Evolutionary conservation across 1,140 invertebrate species (phyloP).

Genomic region (Phortica variegata): DNA sequence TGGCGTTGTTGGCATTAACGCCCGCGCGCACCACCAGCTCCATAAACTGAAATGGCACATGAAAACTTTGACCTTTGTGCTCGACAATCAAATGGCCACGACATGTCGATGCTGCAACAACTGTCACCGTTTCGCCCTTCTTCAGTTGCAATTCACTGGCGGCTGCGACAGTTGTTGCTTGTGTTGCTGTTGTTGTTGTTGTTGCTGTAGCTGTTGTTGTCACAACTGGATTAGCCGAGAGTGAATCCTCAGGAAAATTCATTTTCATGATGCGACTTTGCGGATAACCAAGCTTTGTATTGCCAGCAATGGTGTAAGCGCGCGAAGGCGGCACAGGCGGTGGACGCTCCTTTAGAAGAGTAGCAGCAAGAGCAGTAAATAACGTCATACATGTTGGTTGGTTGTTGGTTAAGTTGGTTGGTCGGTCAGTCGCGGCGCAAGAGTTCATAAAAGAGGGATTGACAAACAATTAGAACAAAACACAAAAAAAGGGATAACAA

Average conservation of each 20-base stretch:
- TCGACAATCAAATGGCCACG: slow-evolving; percentile 82
- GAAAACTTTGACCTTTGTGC: slow-evolving; percentile 74
- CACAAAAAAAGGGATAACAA: not conserved
- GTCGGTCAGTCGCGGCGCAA: no score
- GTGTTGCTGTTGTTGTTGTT: not conserved
- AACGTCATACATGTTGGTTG: no score
- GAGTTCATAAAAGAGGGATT: no score
- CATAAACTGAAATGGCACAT: slow-evolving; percentile 86
- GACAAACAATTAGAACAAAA: not conserved
- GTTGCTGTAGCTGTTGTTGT: slow-evolving; percentile 19
- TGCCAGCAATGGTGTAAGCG: slow-evolving; percentile 85
- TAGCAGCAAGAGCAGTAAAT: not conserved
- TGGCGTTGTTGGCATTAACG: slow-evolving; percentile 13
- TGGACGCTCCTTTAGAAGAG: slow-evolving; percentile 71
- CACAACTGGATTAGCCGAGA: slow-evolving; percentile 59
- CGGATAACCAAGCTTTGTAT: slow-evolving; percentile 90
- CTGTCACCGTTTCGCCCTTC: slow-evolving; percentile 81
- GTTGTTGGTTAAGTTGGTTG: no score
- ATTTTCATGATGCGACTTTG: slow-evolving; percentile 89
- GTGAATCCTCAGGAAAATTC: slow-evolving; percentile 71
- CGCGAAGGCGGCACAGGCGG: slow-evolving; percentile 86
- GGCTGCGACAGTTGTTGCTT: not conserved
- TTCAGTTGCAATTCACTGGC: slow-evolving; percentile 58
- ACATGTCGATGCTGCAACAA: slow-evolving; percentile 76
- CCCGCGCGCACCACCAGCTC: slow-evolving; percentile 24